Percentiles rank a stretch among this genome's conserved stretches.
These are phyloP conservation scores for Luidia sarsii DNA, from an alignment of 53 echinoderm and acorn worm species.

Conservation along the genomic window DNA sequence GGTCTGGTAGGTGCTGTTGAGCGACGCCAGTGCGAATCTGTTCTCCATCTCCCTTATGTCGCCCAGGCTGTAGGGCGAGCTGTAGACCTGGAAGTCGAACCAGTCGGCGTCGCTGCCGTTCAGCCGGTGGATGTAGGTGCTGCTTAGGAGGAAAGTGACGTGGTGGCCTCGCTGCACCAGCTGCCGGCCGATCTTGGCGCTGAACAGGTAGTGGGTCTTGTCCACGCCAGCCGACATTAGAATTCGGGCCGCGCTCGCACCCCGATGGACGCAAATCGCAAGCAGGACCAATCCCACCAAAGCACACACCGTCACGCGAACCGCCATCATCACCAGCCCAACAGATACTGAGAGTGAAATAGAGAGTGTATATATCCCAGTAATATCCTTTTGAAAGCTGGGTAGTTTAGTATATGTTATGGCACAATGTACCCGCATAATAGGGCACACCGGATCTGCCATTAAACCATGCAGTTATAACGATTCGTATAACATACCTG, in stretches of 20 bases:
- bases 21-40: not conserved
- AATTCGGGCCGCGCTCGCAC: not conserved
- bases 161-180: constrained; percentile 28
- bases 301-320: not conserved
- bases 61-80: not conserved
- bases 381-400: no score
- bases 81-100: constrained; percentile 33
- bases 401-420: no score
- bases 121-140: constrained; percentile 26
- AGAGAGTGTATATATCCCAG: no score
- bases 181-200: constrained; percentile 27
- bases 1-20: constrained; percentile 21
- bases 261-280: not conserved
- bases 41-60: not conserved
- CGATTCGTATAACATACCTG: no score
- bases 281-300: not conserved
- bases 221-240: constrained; percentile 50
- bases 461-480: no score
- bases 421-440: no score
- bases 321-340: not conserved
- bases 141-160: constrained; percentile 42
- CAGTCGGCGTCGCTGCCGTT: constrained; percentile 38
- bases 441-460: no score
- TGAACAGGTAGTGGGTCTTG: constrained; percentile 22
- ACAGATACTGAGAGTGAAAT: no score